A percentile compares a stretch with the other conserved stretches of the same genome.
Conservation (phyloP, 2,797 vertebrate genomes). For the Rhincodon typus region DNA sequence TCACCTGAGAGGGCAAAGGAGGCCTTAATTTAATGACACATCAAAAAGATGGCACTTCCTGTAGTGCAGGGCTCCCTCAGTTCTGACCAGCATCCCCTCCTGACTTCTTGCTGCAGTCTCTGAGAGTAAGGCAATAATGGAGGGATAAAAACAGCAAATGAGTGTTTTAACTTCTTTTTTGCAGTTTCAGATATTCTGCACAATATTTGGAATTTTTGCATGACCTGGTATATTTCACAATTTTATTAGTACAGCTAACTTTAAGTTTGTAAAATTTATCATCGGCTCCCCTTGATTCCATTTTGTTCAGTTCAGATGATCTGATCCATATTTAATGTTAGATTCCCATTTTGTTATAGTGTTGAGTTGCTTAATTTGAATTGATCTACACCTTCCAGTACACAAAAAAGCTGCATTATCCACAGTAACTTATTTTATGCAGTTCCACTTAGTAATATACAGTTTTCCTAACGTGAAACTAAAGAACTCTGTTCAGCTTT, state of each 20-base stretch:
- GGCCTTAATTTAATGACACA: background rate
- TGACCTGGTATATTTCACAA: background rate
- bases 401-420: background rate
- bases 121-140: no score
- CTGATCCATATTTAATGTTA: background rate
- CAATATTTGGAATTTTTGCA: background rate
- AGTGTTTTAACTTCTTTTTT: background rate
- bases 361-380: background rate
- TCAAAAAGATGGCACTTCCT: background rate
- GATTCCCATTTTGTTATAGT: background rate
- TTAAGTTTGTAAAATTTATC: background rate
- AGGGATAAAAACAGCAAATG: background rate
- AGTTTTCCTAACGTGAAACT: background rate
- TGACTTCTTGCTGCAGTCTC: background rate
- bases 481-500: background rate
- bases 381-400: background rate
- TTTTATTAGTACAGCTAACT: background rate
- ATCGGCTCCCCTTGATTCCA: background rate
- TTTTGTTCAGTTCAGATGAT: background rate
- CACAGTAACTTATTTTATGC: background rate
- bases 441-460: background rate
- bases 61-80: background rate
- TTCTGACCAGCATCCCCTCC: no score
- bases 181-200: background rate
- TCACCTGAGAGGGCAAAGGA: background rate